phyloP scores from a whole-genome alignment of 2,888 invertebrate genomes.

The Trichogramma dendrolimi region DNA sequence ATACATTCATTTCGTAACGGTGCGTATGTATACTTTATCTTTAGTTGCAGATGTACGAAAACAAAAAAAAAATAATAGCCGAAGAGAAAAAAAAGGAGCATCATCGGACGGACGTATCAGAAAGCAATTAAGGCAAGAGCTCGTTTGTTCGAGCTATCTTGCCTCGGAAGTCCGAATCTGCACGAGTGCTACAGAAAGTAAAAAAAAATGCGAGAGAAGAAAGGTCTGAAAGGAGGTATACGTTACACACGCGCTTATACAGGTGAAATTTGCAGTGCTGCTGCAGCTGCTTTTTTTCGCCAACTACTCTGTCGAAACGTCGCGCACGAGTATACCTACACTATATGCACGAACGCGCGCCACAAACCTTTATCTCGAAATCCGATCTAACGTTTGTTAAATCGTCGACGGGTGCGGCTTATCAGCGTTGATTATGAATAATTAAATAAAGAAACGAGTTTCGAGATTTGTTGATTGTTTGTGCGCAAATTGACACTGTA shows the following conservation, averaged over 20 bases:
- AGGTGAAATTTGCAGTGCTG: not conserved
- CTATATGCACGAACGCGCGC: no score
- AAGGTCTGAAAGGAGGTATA: slow-evolving; percentile 27
- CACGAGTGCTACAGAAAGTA: slow-evolving; percentile 8
- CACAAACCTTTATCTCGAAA: not conserved
- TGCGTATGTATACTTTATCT: not conserved
- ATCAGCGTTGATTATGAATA: no score
- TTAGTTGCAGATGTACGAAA: not conserved
- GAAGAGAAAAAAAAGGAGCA: not conserved
- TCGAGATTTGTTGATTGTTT: no score
- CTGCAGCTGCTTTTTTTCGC: not conserved
- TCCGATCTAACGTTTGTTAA: not conserved
- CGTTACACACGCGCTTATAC: slow-evolving; percentile 47
- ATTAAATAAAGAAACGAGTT: no score
- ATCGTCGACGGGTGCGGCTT: no score
- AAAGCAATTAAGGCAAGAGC: slow-evolving; percentile 26
- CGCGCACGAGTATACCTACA: not conserved
- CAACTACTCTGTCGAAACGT: not conserved
- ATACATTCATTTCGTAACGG: no score
- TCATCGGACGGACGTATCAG: slow-evolving; percentile 9
- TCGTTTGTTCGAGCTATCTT: slow-evolving; percentile 36
- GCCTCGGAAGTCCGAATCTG: slow-evolving; percentile 27
- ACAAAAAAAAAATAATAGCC: not conserved
- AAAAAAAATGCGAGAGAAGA: slow-evolving; percentile 1
- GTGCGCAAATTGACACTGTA: no score